Evolutionary conservation across 2,888 invertebrate species (phyloP).

Genomic region (Troglohyphantes excavatus): DNA sequence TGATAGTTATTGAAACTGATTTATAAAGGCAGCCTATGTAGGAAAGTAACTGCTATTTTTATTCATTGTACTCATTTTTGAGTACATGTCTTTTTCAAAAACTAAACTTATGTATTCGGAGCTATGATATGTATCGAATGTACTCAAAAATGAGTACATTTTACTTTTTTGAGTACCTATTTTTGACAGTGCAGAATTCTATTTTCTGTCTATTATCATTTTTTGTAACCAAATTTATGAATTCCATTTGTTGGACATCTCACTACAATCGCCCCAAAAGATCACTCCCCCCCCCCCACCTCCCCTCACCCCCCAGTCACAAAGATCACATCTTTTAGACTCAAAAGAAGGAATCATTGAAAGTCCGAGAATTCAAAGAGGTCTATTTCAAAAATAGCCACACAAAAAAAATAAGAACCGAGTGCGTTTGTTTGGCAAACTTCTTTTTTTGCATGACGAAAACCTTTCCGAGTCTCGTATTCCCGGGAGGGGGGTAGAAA

Average conservation of each 20-base stretch:
- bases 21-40: too few relatives aligned
- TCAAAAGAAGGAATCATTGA: slow-evolving; percentile 14
- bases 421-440: slow-evolving; percentile 68
- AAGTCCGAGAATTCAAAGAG: slow-evolving; percentile 66
- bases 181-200: too few relatives aligned
- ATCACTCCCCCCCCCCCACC: slow-evolving; percentile 20
- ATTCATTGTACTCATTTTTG: too few relatives aligned
- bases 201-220: too few relatives aligned
- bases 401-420: slow-evolving; percentile 4
- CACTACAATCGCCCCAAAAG: background rate
- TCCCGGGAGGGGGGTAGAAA: slow-evolving; percentile 55
- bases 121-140: too few relatives aligned
- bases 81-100: too few relatives aligned
- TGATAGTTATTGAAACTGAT: too few relatives aligned
- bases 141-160: too few relatives aligned
- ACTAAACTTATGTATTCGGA: too few relatives aligned
- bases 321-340: slow-evolving; percentile 46
- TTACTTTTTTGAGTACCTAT: too few relatives aligned
- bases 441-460: slow-evolving; percentile 61
- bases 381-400: slow-evolving; percentile 49
- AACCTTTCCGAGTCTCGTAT: slow-evolving; percentile 21
- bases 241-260: background rate
- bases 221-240: background rate
- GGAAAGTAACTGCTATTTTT: too few relatives aligned
- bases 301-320: too few relatives aligned